phyloP scores from a whole-genome alignment of 2,797 vertebrate species.

The Coranthus polyacanthus region DNA sequence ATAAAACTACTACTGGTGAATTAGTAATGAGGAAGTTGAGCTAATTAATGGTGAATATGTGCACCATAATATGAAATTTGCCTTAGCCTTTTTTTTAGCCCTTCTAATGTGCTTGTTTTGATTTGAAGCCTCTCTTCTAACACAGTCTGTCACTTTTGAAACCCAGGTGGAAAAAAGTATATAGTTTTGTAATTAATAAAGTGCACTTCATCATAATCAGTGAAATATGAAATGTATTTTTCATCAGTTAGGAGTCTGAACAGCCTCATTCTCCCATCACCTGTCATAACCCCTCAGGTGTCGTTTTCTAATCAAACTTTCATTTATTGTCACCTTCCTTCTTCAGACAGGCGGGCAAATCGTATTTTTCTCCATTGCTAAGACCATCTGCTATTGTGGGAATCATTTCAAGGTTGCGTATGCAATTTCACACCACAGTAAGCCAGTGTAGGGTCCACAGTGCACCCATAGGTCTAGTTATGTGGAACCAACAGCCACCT shows the following conservation, averaged over 20 bases:
- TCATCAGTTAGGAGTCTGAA: slow-evolving; percentile 15
- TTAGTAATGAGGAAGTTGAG: too few relatives aligned
- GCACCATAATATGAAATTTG: too few relatives aligned
- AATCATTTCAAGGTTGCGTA: slow-evolving; percentile 82
- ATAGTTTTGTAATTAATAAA: slow-evolving; percentile 27
- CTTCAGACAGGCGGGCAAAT: slow-evolving; percentile 57
- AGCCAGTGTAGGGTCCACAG: slow-evolving; percentile 67
- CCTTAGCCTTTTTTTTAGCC: neutral
- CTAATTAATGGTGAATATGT: too few relatives aligned
- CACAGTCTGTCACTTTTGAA: neutral
- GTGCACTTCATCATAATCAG: slow-evolving; percentile 30
- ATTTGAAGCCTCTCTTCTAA: neutral
- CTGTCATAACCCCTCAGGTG: slow-evolving; percentile 53
- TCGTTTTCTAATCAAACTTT: slow-evolving; percentile 71
- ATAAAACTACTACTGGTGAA: too few relatives aligned
- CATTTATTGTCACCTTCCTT: slow-evolving; percentile 74
- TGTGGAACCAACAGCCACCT: slow-evolving; percentile 69
- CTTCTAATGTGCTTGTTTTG: slow-evolving; percentile 1
- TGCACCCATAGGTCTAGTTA: slow-evolving; percentile 69
- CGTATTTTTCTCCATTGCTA: slow-evolving; percentile 68
- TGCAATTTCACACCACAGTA: slow-evolving; percentile 84
- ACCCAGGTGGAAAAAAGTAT: neutral
- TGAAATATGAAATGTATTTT: slow-evolving; percentile 41
- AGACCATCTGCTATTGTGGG: slow-evolving; percentile 80
- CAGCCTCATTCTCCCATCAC: slow-evolving; percentile 34